Evolutionary conservation across 1,140 invertebrate species (phyloP).

Genomic region (Helicoverpa armigera): DNA sequence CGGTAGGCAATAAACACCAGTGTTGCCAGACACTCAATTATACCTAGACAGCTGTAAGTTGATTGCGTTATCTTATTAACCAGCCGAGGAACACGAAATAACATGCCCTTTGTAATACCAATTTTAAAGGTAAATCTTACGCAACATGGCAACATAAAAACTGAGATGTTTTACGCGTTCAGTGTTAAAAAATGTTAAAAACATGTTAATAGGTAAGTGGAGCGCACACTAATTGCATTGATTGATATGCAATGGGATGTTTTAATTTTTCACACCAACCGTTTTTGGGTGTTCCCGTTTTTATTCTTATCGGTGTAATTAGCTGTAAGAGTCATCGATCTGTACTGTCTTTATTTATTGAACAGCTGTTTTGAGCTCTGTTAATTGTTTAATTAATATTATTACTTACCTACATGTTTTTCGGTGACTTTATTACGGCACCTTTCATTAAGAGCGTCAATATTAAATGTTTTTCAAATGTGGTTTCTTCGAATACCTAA

Average conservation of each 20-base stretch:
- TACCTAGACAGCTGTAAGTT: constrained; percentile 31
- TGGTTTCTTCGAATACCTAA: too few species aligned
- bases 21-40: constrained; percentile 44
- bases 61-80: constrained; percentile 50
- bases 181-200: constrained; percentile 53
- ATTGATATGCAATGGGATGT: constrained; percentile 66
- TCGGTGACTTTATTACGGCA: too few species aligned
- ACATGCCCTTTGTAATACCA: constrained; percentile 67
- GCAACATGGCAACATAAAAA: constrained; percentile 64
- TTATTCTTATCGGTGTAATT: constrained; percentile 47
- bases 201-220: constrained; percentile 73
- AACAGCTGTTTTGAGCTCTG: not conserved
- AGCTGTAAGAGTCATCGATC: constrained; percentile 4
- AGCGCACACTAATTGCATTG: constrained; percentile 68
- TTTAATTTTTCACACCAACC: constrained; percentile 51
- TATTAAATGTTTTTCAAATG: too few species aligned
- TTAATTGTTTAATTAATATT: not conserved
- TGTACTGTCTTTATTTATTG: constrained; percentile 1
- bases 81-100: constrained; percentile 39
- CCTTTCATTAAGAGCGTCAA: too few species aligned
- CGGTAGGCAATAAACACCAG: constrained; percentile 18
- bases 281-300: constrained; percentile 46
- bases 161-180: constrained; percentile 65
- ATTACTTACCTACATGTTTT: not conserved
- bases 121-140: constrained; percentile 66